Evolutionary conservation across 2,797 vertebrate genomes (phyloP).

Genomic region (Trichosurus vulpecula): DNA sequence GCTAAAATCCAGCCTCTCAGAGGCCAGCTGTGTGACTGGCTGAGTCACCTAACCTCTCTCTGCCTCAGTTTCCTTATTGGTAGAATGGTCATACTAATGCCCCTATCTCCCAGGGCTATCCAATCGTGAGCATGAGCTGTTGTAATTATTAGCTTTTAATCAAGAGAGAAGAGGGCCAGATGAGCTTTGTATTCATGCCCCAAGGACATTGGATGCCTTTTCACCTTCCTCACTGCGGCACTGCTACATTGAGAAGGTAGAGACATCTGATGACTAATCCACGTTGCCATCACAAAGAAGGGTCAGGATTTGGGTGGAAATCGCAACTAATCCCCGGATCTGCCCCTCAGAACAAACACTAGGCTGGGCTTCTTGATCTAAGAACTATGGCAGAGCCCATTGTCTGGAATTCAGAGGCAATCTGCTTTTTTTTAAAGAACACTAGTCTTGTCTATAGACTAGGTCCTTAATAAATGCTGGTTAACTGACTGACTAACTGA

Average conservation of each 20-base stretch:
- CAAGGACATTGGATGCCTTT: conserved; percentile 25
- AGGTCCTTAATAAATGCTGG: not conserved
- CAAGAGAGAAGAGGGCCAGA: not conserved
- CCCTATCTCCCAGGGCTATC: not conserved
- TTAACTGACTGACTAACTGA: not conserved
- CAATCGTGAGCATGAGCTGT: not conserved
- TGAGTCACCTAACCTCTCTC: not conserved
- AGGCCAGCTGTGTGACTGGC: not conserved
- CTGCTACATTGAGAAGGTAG: not conserved
- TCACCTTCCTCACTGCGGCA: not conserved
- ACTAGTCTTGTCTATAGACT: not conserved
- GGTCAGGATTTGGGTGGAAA: not conserved
- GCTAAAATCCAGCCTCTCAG: not conserved
- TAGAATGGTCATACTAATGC: not conserved
- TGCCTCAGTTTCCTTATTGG: not conserved
- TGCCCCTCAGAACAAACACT: not conserved
- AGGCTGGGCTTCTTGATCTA: conserved; percentile 18
- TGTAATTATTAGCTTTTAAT: too few species aligned
- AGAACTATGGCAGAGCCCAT: conserved; percentile 1
- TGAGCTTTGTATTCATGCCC: not conserved
- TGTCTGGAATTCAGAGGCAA: conserved; percentile 10
- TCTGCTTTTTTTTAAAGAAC: conserved; percentile 11
- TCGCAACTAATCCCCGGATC: not conserved
- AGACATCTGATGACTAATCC: not conserved
- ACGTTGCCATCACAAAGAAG: not conserved